Base-by-base conservation (phyloP, 2,797 vertebrate species). In the Gorsachius magnificus region DNA sequence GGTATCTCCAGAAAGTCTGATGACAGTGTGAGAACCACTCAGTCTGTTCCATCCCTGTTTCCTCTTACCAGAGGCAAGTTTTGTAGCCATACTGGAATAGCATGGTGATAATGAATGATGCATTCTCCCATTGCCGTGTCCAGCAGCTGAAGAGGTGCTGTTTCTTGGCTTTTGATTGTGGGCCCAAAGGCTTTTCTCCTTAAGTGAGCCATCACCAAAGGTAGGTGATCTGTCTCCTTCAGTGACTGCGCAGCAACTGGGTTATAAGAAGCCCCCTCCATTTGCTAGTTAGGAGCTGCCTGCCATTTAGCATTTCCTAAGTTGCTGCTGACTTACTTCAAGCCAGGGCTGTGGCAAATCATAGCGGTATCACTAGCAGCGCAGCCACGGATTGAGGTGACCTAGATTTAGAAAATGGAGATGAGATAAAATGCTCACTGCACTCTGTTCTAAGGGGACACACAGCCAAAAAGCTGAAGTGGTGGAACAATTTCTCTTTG, bases 391-490 rank as follows among this genome's bases (percentile, higher is more conserved):
- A 45, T 56, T 51, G 95, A 63, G 72, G 91, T 82, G 90, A 89
- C 83, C 95, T 66, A 48, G 58, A 69, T 83, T 70, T 86, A 60
- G 75, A 50, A 71, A 63, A 70, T 21, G 66, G 61, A 70, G 61
- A 54, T 33, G 69, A 92, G 88, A 74, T 50, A 54, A 89, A 82
- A 53, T 20, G 7, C 78, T 89, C 38, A 1, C 85, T 78, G 56
- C 19, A 3, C 69, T 60, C 58, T 43, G 15, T 51, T 86, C 76
- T 69, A 53, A 79, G 78, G 58, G 75, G 58, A 81, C 35, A 4
- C 1, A 51, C 74, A 83, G 82, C 89, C 83, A 85, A 85, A 82
- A 83, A 83, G 56, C 84, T 41, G 43, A 78, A 89, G 84, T 21
- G 31, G 57, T 51, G 84, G 91, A 77, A 61, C 54, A 26, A 26